Evolutionary conservation across 2,797 vertebrate genomes (phyloP), one percentile per base, ranked within the genome.

Genomic region (Serranus cabrilla): DNA sequence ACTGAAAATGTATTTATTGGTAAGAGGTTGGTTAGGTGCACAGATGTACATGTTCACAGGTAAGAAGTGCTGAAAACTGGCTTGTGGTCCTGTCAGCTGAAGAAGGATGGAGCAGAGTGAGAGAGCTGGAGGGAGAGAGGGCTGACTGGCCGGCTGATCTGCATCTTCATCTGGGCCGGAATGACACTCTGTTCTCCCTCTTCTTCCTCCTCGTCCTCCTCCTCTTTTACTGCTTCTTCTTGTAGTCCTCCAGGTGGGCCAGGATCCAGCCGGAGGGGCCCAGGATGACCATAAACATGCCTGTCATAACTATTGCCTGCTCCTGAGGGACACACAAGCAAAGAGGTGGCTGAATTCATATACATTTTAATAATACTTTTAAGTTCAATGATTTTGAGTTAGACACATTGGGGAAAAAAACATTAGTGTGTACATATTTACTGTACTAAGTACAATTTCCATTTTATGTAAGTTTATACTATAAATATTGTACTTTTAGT

Each of bases 261-360:
- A 96, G 65, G 31, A 97, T 11, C 94, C 94, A 97, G 51, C 94
- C 83, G 0, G 95, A 93, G 0, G 96, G 96, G 2, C 70, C 51
- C 81, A 97, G 61, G 74, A 96, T 80, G 42, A 86, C 39, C 5
- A 54, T 0, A 9, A 95, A 92, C 39, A 95, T 7, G 80, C 1
- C 2, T 0, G 10, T 0, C 85, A 95, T 14, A 2, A 72, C 94
- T 7, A 95, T 71, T 0, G 18, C 62, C 58, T 94, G 87, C 52
- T 95, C 93, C 94, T 95, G 63, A 27, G 7, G 34, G n/a, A 64
- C 16, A 73, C 11, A 80, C 16, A 76, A 6, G 80, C 8, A 69
- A 8, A 25, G 11, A 70, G 14, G 45, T 16, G 18, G 16, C 13
- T 57, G 2, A 21, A 9, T 20, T 43, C 6, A 20, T 56, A 13